These are phyloP conservation scores for Enteromius treurensis DNA, from an alignment of 2,797 vertebrate species.

Conservation along the genomic window DNA sequence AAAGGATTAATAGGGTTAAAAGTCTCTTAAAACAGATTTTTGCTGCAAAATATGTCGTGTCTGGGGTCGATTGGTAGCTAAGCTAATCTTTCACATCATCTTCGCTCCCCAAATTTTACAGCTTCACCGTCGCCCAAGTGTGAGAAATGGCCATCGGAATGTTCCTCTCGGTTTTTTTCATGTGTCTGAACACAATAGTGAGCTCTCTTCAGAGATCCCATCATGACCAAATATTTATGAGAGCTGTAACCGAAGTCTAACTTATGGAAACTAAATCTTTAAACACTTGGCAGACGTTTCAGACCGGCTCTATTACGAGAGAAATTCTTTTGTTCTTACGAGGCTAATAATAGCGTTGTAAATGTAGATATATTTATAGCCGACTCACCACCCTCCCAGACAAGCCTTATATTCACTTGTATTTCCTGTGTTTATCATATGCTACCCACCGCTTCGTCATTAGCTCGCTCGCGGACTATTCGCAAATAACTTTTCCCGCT, in stretches of 20 bases:
- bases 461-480: conserved; percentile 44
- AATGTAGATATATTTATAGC: conserved; percentile 87
- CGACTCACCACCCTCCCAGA: conserved; percentile 70
- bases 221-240: conserved; percentile 83
- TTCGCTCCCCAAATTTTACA: conserved; percentile 35
- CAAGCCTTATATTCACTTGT: conserved; percentile 87
- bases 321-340: conserved; percentile 87
- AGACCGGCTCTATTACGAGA: conserved; percentile 84
- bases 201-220: conserved; percentile 74
- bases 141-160: conserved; percentile 64
- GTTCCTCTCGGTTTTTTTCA: conserved; percentile 64
- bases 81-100: not conserved
- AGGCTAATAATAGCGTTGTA: conserved; percentile 89
- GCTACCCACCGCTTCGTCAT: conserved; percentile 63
- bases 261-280: conserved; percentile 86
- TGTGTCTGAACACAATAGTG: conserved; percentile 65
- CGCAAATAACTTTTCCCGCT: conserved; percentile 29
- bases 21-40: not conserved
- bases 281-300: conserved; percentile 79
- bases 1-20: not conserved
- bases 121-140: conserved; percentile 62
- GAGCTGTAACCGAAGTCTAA: conserved; percentile 73
- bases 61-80: not conserved
- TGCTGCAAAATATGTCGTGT: not conserved
- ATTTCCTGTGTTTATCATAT: conserved; percentile 89